A percentile compares a stretch with the other conserved stretches of the same genome.
phyloP scores from a whole-genome alignment of 1,140 invertebrate species.

The Magallana gigas region DNA sequence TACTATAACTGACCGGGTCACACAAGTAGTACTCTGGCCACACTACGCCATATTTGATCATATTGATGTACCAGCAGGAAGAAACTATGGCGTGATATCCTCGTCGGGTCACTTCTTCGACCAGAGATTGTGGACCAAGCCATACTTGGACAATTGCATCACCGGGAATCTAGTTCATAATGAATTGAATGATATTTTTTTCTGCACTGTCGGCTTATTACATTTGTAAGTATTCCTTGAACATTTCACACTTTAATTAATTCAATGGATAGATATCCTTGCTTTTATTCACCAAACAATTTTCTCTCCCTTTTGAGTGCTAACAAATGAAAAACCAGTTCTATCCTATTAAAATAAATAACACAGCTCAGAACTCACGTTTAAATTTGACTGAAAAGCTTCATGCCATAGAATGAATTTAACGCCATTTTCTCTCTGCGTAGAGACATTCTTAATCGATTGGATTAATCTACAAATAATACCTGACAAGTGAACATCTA shows the following conservation, averaged over 20 bases:
- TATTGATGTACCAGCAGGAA: conserved; percentile 67
- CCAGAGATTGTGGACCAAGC: conserved; percentile 51
- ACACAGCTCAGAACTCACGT: conserved; percentile 64
- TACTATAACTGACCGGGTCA: conserved; percentile 67
- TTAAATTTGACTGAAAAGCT: conserved; percentile 88
- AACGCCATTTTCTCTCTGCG: conserved; percentile 73
- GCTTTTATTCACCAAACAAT: no score
- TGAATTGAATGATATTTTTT: no score
- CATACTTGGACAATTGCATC: conserved; percentile 65
- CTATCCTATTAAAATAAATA: no score
- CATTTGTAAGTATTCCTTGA: no score
- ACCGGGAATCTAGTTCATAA: conserved; percentile 52
- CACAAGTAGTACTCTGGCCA: conserved; percentile 69
- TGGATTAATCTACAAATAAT: conserved; percentile 50
- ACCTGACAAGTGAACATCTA: no score
- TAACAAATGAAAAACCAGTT: no score
- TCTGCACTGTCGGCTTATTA: neutral
- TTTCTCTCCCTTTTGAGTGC: no score
- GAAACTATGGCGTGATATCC: conserved; percentile 60
- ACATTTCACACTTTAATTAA: no score
- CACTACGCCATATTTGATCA: conserved; percentile 59
- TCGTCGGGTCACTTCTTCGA: conserved; percentile 49
- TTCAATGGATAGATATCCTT: no score
- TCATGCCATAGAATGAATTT: conserved; percentile 94
- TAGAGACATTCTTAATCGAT: conserved; percentile 76